Evolutionary conservation across 2,888 invertebrate species (phyloP).

Genomic region (Hirtodrosophila alboralis): DNA sequence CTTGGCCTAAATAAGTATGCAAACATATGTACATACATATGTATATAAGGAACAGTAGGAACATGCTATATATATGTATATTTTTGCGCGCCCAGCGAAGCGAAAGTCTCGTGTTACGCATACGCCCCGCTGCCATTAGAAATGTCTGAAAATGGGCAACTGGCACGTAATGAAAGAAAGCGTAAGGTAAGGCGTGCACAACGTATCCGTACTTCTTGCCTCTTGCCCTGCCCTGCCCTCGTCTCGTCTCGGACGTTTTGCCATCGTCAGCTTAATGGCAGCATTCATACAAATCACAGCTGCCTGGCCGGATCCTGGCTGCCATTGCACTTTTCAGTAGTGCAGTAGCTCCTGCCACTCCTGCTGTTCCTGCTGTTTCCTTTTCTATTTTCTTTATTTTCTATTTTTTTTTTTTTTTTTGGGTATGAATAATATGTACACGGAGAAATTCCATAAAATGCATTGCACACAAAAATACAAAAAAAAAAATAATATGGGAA

Average conservation of each 20-base stretch:
- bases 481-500: no score
- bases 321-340: constrained; percentile 64
- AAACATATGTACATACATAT: constrained; percentile 2
- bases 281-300: constrained; percentile 71
- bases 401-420: constrained; percentile 9
- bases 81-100: constrained; percentile 10
- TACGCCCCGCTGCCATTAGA: constrained; percentile 47
- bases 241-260: constrained; percentile 2
- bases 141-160: constrained; percentile 29
- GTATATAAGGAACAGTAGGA: no score
- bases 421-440: constrained; percentile 60
- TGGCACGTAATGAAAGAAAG: constrained; percentile 39
- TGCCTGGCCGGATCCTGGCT: constrained; percentile 44
- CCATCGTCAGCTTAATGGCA: constrained; percentile 62
- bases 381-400: constrained; percentile 5
- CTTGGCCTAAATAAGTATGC: constrained; percentile 15
- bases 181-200: constrained; percentile 24
- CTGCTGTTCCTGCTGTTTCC: constrained; percentile 17
- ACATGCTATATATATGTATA: constrained; percentile 1
- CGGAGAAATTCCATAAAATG: constrained; percentile 59
- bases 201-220: no score
- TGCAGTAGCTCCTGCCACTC: no score
- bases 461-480: constrained; percentile 15
- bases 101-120: constrained; percentile 40
- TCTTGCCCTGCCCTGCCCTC: constrained; percentile 5